Base-by-base conservation (phyloP, 2,797 vertebrate species). In the Neosalanx taihuensis region DNA sequence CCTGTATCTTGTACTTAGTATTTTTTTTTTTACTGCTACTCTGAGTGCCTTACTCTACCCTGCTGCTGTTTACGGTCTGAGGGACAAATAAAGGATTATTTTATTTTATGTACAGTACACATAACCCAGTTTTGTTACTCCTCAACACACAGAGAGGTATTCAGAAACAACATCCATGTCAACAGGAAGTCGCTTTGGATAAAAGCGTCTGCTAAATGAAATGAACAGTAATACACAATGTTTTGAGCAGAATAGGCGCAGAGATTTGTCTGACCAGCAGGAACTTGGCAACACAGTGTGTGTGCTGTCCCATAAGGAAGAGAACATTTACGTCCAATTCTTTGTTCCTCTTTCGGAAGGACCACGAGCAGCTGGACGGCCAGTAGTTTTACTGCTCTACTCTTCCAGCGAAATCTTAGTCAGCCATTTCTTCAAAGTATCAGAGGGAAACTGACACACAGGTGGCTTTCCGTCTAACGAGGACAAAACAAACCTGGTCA, bases 391-490 rank as follows among this genome's bases (percentile, higher is more conserved):
- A n/a, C 17, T n/a, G 15, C 15, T 56, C 18, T 6, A 6, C n/a
- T 56, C 9, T 56, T n/a, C 18, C 18, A 56, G 18, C 6, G 18
- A 56, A 56, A 17, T n/a, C 15, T 5, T 56, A 7, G 18, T 56
- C 17, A 10, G 15, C 1, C 17, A 56, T 18, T 56, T 56, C 49
- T 51, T 13, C 5, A n/a, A 46, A 13, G 10, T 26, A 60, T 23
- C 23, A 12, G 58, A 26, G 10, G 9, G 3, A 26, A 30, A 60
- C 20, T 3, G 58, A n/a, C 74, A 74, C 79, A 72, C 76, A 86
- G 83, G 79, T 85, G 82, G 82, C 67, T 64, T 77, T 57, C 51
- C 57, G 82, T 79, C 69, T 57, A 78, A 83, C 83, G 75, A 79
- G 74, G 64, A 87, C 74, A 79, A 78, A 83, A 85, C 76, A 79